phyloP scores from a whole-genome alignment of 2,888 invertebrate species.

The Rhorus exstirpatorius region DNA sequence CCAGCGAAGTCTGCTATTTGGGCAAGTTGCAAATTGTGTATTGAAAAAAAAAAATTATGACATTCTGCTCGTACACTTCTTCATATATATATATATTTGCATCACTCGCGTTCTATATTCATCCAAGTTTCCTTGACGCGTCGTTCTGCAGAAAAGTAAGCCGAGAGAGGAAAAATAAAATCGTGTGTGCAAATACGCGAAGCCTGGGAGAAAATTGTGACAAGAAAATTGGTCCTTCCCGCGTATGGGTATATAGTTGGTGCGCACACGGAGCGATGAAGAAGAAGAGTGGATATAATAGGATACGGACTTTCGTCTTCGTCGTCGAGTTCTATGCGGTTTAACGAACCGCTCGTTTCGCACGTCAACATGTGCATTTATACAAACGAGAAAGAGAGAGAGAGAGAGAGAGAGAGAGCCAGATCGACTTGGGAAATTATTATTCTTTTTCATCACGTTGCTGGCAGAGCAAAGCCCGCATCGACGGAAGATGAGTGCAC shows the following conservation, averaged over 20 bases:
- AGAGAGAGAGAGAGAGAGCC: too few species aligned
- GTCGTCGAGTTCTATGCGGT: slow-evolving; percentile 50
- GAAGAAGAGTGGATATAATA: not conserved
- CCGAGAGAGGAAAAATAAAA: not conserved
- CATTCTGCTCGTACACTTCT: too few species aligned
- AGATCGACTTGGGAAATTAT: slow-evolving; percentile 59
- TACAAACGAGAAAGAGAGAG: slow-evolving; percentile 4
- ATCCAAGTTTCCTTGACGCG: not conserved
- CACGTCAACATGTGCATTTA: slow-evolving; percentile 62
- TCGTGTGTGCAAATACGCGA: slow-evolving; percentile 35
- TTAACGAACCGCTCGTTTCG: slow-evolving; percentile 64
- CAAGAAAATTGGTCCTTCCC: slow-evolving; percentile 64
- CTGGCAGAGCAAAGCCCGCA: slow-evolving; percentile 18
- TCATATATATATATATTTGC: too few species aligned
- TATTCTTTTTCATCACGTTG: slow-evolving; percentile 64
- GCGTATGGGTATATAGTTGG: not conserved
- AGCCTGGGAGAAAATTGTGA: slow-evolving; percentile 54
- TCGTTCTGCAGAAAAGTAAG: not conserved
- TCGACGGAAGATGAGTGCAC: slow-evolving; percentile 49
- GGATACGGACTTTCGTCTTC: slow-evolving; percentile 33
- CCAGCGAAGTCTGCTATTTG: too few species aligned
- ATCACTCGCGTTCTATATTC: not conserved
- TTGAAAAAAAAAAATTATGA: too few species aligned
- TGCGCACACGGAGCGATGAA: slow-evolving; percentile 3
- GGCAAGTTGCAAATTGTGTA: too few species aligned